A percentile compares a stretch with the other conserved stretches of the same genome.
phyloP scores from a whole-genome alignment of 2,888 invertebrate species.

The Aphrophora alni region DNA sequence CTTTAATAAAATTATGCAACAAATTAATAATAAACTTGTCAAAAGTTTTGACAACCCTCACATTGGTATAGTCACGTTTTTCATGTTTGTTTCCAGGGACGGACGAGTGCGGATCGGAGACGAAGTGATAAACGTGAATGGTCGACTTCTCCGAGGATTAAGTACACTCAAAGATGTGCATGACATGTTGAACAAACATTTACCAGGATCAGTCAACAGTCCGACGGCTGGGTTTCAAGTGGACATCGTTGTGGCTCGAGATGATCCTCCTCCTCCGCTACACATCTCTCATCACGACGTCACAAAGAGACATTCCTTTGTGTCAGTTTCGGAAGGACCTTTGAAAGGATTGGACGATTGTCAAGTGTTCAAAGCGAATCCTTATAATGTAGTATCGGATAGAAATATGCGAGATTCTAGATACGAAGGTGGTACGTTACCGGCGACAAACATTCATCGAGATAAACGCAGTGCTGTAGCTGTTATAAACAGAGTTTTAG shows the following conservation, averaged over 20 bases:
- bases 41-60: background rate
- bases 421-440: background rate
- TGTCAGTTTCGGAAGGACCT: background rate
- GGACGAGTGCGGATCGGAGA: conserved; percentile 58
- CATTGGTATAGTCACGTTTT: background rate
- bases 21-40: background rate
- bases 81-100: conserved; percentile 51
- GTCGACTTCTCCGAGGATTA: conserved; percentile 57
- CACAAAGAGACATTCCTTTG: background rate
- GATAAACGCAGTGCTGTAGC: conserved; percentile 41
- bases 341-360: background rate
- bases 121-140: conserved; percentile 60
- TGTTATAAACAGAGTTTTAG: conserved; percentile 45
- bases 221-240: conserved; percentile 51
- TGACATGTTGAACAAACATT: conserved; percentile 47
- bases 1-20: background rate
- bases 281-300: background rate
- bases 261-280: conserved; percentile 29
- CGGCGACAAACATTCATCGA: background rate
- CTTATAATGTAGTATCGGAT: conserved; percentile 19
- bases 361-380: conserved; percentile 27
- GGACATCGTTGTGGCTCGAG: conserved; percentile 53
- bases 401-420: background rate
- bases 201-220: conserved; percentile 20
- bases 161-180: conserved; percentile 53